phyloP scores from a whole-genome alignment of 2,113 vertebrate genomes.

The Anhinga rufa region DNA sequence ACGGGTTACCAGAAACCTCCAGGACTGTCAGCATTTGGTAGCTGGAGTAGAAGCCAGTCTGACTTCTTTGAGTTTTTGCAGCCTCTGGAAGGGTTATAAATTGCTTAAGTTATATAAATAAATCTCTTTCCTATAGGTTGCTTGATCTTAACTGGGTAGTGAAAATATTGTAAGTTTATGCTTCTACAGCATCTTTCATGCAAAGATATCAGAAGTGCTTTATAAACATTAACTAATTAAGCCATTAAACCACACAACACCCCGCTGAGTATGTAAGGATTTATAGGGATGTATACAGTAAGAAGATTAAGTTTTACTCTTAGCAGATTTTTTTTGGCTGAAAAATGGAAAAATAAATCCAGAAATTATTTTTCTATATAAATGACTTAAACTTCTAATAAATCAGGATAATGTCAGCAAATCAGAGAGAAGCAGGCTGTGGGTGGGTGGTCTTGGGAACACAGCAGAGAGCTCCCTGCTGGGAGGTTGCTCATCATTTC shows the following conservation, averaged over 20 bases:
- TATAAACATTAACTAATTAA: slow-evolving; percentile 32
- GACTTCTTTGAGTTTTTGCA: neutral
- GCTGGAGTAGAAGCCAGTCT: neutral
- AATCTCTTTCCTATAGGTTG: neutral
- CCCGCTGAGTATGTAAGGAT: neutral
- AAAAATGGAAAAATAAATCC: neutral
- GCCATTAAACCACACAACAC: neutral
- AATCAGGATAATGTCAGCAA: neutral
- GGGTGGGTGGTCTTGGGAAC: neutral
- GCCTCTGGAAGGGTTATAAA: neutral
- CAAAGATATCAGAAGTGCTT: neutral
- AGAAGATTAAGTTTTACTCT: slow-evolving; percentile 2
- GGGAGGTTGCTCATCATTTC: neutral
- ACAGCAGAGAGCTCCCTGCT: neutral
- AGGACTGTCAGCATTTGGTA: neutral
- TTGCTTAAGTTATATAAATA: neutral
- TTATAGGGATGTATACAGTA: neutral
- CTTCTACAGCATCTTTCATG: neutral
- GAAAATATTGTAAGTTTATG: neutral
- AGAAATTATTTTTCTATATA: neutral
- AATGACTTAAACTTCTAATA: neutral
- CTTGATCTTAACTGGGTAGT: neutral
- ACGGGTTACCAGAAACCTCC: neutral
- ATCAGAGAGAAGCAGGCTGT: neutral
- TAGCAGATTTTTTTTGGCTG: neutral